A percentile compares a stretch with the other conserved stretches of the same genome.
phyloP scores from a whole-genome alignment of 2,888 invertebrate genomes.

The Drepana falcataria region DNA sequence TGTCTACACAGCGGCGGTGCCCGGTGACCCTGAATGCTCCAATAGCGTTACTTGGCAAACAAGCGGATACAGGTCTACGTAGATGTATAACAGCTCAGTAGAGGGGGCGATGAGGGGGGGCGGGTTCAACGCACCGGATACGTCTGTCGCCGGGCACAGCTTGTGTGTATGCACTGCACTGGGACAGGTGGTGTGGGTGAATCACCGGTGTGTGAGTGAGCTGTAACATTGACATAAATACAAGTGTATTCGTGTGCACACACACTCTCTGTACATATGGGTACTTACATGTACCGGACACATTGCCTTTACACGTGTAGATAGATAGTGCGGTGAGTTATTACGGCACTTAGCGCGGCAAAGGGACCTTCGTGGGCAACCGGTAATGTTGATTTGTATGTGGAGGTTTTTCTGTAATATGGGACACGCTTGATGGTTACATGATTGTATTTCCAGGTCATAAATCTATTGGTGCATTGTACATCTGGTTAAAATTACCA shows the following conservation, averaged over 20 bases:
- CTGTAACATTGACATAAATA: constrained; percentile 77
- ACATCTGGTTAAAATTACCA: constrained; percentile 14
- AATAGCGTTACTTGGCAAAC: constrained; percentile 44
- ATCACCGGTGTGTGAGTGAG: constrained; percentile 32
- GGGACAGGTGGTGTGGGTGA: constrained; percentile 52
- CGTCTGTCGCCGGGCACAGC: constrained; percentile 61
- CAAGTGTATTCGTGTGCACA: constrained; percentile 45
- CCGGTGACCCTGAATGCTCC: constrained; percentile 43
- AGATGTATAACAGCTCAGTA: constrained; percentile 34
- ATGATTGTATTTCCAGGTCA: constrained; percentile 48
- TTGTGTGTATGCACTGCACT: constrained; percentile 43
- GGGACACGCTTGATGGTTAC: constrained; percentile 54
- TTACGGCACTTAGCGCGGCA: constrained; percentile 50
- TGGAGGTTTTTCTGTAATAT: constrained; percentile 48
- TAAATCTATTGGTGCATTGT: constrained; percentile 34
- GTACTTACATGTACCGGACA: constrained; percentile 8
- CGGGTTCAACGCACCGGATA: constrained; percentile 75
- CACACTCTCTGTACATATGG: constrained; percentile 2
- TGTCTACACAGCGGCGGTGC: constrained; percentile 33
- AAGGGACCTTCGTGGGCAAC: constrained; percentile 31
- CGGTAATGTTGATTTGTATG: constrained; percentile 47
- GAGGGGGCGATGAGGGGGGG: constrained; percentile 38
- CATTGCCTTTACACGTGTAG: constrained; percentile 15
- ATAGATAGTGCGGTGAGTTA: constrained; percentile 44
- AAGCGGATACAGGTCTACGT: constrained; percentile 39